Evolutionary conservation across 2,888 invertebrate species (phyloP).

Genomic region (Meliscaeva auricollis): DNA sequence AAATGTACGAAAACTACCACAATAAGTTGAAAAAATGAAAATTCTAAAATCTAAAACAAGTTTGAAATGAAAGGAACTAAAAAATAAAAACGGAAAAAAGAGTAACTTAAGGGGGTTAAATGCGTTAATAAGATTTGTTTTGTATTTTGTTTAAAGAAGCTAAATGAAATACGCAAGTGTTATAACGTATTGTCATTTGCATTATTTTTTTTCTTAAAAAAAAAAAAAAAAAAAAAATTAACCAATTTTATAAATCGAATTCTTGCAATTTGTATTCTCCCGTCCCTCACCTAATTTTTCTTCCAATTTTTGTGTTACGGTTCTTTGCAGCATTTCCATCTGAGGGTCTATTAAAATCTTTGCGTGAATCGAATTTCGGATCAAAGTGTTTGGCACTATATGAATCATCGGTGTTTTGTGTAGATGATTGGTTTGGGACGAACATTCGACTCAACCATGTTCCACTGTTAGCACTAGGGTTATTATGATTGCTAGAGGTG

Average conservation of each 20-base stretch:
- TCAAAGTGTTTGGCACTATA: conserved; percentile 82
- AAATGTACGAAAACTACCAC: conserved; percentile 48
- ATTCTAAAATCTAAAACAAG: conserved; percentile 18
- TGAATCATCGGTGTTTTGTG: conserved; percentile 74
- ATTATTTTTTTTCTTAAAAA: background rate
- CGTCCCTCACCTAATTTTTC: conserved; percentile 85
- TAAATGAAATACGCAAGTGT: conserved; percentile 60
- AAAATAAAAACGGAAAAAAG: conserved; percentile 33
- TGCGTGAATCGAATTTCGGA: conserved; percentile 81
- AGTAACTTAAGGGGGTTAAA: conserved; percentile 58
- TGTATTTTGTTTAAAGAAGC: conserved; percentile 44
- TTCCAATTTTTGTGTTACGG: conserved; percentile 83
- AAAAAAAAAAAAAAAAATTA: conserved; percentile 29
- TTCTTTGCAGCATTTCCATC: conserved; percentile 82
- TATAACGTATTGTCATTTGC: conserved; percentile 61
- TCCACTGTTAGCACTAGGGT: conserved; percentile 80
- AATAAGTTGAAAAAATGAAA: conserved; percentile 25
- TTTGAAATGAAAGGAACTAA: conserved; percentile 49
- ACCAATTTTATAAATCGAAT: conserved; percentile 68
- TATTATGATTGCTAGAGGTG: conserved; percentile 80
- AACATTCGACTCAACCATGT: conserved; percentile 84
- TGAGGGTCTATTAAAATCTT: conserved; percentile 83
- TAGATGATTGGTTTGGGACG: conserved; percentile 78
- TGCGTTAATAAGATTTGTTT: conserved; percentile 57
- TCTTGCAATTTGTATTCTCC: conserved; percentile 68